These are phyloP conservation scores for Philhelius pedissequus DNA, from an alignment of 2,888 invertebrate genomes.

Conservation along the genomic window DNA sequence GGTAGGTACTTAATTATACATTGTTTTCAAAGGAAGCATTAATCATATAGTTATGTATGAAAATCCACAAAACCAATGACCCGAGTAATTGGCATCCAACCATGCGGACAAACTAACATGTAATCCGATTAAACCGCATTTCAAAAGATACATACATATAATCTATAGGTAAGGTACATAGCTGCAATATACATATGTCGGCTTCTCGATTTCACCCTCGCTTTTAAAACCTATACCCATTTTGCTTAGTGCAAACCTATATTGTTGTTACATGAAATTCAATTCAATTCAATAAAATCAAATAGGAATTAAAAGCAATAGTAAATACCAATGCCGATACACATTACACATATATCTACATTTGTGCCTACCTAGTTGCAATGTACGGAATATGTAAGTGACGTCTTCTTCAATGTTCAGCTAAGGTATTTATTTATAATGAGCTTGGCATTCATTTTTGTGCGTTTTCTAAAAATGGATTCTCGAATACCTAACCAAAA, in stretches of 20 bases:
- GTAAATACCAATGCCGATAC: not conserved
- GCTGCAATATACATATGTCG: not conserved
- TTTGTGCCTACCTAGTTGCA: not conserved
- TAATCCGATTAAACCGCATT: conserved; percentile 17
- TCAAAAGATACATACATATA: conserved; percentile 1
- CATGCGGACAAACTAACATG: conserved; percentile 9
- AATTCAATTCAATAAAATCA: conserved; percentile 25
- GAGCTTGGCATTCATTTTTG: conserved; percentile 13
- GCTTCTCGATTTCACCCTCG: not conserved
- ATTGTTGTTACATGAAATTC: conserved; percentile 10
- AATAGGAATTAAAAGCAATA: not conserved
- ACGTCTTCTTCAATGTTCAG: not conserved
- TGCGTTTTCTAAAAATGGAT: conserved; percentile 2
- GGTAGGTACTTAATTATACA: not conserved
- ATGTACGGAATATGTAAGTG: not conserved
- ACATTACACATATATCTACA: too few relatives aligned
- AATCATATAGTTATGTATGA: not conserved
- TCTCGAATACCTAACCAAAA: too few relatives aligned
- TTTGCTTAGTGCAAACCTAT: not conserved
- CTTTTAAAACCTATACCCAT: not conserved
- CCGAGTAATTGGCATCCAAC: not conserved
- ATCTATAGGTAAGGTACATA: too few relatives aligned
- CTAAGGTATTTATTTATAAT: conserved; percentile 34
- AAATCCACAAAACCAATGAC: conserved; percentile 6
- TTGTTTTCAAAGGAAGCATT: not conserved